Evolutionary conservation across 2,797 vertebrate genomes (phyloP), one percentile per base, ranked within the genome.

Genomic region (Propithecus perrieri): DNA sequence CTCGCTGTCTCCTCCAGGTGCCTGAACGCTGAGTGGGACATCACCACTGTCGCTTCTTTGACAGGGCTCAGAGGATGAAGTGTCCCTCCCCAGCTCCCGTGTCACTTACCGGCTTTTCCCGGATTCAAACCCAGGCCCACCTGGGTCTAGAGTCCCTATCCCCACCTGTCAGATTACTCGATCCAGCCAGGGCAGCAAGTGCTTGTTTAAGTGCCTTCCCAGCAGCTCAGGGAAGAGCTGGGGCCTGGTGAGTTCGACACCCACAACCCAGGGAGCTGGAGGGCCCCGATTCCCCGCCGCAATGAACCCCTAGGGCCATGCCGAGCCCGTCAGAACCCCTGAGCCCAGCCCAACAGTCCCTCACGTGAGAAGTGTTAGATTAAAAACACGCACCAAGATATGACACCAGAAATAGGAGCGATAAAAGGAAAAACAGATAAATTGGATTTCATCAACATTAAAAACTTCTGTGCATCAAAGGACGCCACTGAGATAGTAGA

Each of bases 231-330:
- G 57, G 57, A 28, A 18, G 26, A 69, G 35, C 26, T 7, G 75
- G 20, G 18, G 5, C 11, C 41, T 4, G 30, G 59, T 4, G 28
- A 75, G 46, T 18, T 30, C 55, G 9, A 53, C 7, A 17, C 50
- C n/a, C n/a, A 41, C 0, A 0, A 48, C 55, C 48, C 74, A 8
- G 33, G 28, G 35, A 67, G 61, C 24, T 1, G 43, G 38, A 7
- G 26, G 67, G 22, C 7, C 65, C 20, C 3, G 2, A 75, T 12
- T 79, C 26, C 57, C 20, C 15, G 48, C 0, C 1, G 41, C 67
- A 50, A 53, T 22, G 74, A 50, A 33, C 33, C 65, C 14, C 12
- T 6, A 2, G 8, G 43, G 43, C 43, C 46, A 48, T 4, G 9
- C 20, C 20, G 46, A 80, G 61, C 59, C 55, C 55, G 48, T 1